Conservation (phyloP, 2,113 vertebrate species). For the Pituophis catenifer region DNA sequence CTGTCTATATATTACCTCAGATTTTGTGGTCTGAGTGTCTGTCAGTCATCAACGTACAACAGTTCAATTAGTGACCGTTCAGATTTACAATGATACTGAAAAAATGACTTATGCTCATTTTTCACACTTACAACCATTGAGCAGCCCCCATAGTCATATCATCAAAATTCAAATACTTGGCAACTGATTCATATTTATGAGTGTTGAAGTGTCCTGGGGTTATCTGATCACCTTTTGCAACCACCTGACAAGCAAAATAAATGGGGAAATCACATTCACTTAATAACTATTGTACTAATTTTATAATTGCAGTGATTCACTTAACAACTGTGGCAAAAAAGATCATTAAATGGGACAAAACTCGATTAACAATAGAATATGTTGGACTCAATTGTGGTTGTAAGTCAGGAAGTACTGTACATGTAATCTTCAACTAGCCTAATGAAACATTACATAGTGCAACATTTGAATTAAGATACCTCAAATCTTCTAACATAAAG, state of each 20-base stretch:
- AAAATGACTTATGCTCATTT: background rate
- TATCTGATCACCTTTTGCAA: background rate
- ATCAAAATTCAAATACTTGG: background rate
- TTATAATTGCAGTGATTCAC: background rate
- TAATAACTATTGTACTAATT: background rate
- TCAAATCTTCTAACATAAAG: too few species aligned
- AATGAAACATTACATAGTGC: too few species aligned
- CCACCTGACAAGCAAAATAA: background rate
- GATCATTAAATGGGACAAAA: background rate
- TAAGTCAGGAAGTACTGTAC: too few species aligned
- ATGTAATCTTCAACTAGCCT: too few species aligned
- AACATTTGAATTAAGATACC: too few species aligned
- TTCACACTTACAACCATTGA: background rate
- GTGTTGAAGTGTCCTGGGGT: accelerated
- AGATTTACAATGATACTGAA: background rate
- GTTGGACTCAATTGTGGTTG: too few species aligned
- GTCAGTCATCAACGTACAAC: background rate
- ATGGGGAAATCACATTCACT: background rate
- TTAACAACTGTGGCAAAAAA: background rate
- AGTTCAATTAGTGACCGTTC: background rate
- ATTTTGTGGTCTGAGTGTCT: background rate
- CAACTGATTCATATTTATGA: background rate
- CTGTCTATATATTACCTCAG: background rate
- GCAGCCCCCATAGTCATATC: background rate
- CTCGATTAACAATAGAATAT: too few species aligned